Percentiles rank a stretch among this genome's conserved stretches.
Evolutionary conservation across 2,113 vertebrate species (phyloP).

Genomic region (Dromaius novaehollandiae): DNA sequence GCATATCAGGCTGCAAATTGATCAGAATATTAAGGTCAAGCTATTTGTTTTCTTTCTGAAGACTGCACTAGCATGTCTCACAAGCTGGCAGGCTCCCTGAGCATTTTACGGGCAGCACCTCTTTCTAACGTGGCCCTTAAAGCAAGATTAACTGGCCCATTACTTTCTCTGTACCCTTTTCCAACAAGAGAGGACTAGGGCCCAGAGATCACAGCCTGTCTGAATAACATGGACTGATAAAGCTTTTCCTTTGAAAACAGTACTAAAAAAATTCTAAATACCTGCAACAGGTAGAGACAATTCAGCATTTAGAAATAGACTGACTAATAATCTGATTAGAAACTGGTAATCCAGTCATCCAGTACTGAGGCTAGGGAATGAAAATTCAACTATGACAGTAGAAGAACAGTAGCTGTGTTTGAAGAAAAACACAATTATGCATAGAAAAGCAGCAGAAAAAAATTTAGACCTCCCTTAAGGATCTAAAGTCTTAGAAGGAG

Average conservation of each 20-base stretch:
- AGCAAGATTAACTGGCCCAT: background rate
- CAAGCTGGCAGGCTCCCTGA: background rate
- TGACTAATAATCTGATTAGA: background rate
- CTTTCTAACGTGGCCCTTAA: background rate
- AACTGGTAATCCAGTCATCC: background rate
- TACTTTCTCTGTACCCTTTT: background rate
- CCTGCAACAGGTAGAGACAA: background rate
- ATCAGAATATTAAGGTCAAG: background rate
- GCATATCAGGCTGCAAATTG: background rate
- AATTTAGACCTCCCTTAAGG: background rate
- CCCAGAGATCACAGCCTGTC: background rate
- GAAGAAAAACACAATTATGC: rapidly evolving
- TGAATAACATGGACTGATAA: background rate
- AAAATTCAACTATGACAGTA: background rate
- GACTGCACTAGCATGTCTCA: background rate
- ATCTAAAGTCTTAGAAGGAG: background rate
- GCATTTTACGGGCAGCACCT: background rate
- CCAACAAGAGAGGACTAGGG: background rate
- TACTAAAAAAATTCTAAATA: background rate
- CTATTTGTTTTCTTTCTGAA: background rate
- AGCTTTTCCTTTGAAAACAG: background rate
- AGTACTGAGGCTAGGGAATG: background rate
- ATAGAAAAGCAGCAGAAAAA: background rate
- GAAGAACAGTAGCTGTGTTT: background rate
- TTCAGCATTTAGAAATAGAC: background rate